Base-by-base conservation (phyloP, 2,113 vertebrate genomes). In the Platysteira castanea region DNA sequence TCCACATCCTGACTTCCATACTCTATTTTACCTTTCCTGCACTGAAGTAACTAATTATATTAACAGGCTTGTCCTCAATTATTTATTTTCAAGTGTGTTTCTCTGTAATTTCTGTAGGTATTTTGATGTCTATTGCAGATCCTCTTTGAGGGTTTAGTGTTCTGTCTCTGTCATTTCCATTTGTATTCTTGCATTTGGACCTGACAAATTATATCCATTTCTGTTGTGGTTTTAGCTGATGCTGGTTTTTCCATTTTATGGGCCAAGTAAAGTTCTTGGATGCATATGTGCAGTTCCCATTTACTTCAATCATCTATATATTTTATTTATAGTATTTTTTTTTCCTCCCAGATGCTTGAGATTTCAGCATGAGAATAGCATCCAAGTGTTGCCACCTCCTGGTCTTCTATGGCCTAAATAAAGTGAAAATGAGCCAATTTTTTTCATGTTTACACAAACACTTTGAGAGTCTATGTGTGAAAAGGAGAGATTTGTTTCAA, bases 171-270 rank as follows among this genome's bases (percentile, higher is more conserved):
- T 87, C 63, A 44, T 71, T 87, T 90, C 57, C 49, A 50, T 91
- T 75, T 89, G 41, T 65, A 28, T 74, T 94, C 63, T 89, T 93
- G 39, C 24, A 54, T 60, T 88, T 76, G 76, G 50, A 82, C 53
- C 26, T 82, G 59, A 80, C 71, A 95, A 82, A 86, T 86, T 37
- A 30, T 54, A 79, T 88, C 57, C 41, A 12, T 73, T 93, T 88
- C 88, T 95, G 47, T 83, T 93, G 83, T 83, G 86, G 88, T 74
- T 88, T 84, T 60, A 87, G 89, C 71, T 88, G 79, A 89, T 92
- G 75, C 71, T 90, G 64, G 18, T 95, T 96, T 96, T 95, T 95
- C 94, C 76, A 52, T 87, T 95, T 91, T 83, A 63, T 56, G 59
- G 87, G 54, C 89, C 91, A 95, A 70, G 79, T 76, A 46, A 80